These are phyloP conservation scores for Protosalanx chinensis DNA, from an alignment of 2,797 vertebrate genomes.

Conservation along the genomic window DNA sequence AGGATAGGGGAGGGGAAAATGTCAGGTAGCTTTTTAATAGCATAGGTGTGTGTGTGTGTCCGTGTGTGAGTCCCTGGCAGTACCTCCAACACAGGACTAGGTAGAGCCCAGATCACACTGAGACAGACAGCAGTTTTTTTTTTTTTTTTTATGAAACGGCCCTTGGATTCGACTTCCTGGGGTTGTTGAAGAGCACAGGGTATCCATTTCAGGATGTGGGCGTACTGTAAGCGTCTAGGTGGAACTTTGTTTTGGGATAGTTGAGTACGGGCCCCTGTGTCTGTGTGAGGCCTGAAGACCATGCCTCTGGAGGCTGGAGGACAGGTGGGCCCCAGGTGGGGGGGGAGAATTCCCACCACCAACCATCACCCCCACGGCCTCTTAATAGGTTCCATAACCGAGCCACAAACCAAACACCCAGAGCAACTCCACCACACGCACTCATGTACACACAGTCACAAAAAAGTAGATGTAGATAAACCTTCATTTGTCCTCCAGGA, in stretches of 20 bases:
- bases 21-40: slow-evolving; percentile 23
- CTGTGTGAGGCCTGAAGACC: background rate
- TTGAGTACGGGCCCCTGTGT: too few relatives aligned
- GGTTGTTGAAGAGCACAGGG: too few relatives aligned
- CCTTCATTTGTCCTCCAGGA: too few relatives aligned
- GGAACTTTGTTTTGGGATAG: too few relatives aligned
- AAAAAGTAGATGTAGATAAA: background rate
- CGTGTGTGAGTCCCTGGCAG: background rate
- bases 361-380: slow-evolving; percentile 22
- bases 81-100: background rate
- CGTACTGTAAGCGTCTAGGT: too few relatives aligned
- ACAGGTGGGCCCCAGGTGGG: background rate
- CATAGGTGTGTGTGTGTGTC: background rate
- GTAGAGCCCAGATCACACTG: background rate
- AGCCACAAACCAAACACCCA: slow-evolving; percentile 14
- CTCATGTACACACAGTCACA: slow-evolving; percentile 11
- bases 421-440: background rate
- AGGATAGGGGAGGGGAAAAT: slow-evolving; percentile 24
- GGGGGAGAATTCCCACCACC: background rate
- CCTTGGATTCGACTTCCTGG: too few relatives aligned
- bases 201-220: too few relatives aligned
- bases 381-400: slow-evolving; percentile 42
- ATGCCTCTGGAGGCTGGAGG: slow-evolving; percentile 17
- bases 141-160: too few relatives aligned
- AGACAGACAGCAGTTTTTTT: too few relatives aligned